Base-by-base conservation (phyloP, 35 echinoderm and acorn worm genomes). In the Lytechinus pictus region DNA sequence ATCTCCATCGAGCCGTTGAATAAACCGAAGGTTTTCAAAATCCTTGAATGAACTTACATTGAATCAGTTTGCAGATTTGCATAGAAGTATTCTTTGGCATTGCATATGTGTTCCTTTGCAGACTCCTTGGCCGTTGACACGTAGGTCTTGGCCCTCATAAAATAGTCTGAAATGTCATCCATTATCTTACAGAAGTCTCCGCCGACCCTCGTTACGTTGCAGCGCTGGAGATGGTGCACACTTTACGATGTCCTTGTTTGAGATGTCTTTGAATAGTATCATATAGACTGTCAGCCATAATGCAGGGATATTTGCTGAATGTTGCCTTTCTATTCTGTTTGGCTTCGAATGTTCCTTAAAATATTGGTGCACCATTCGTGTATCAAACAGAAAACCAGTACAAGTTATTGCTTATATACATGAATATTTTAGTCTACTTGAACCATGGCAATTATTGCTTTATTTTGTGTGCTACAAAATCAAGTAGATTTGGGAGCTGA, bases 11-110 rank as follows among this genome's bases (percentile, higher is more conserved):
- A 11, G 9, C 56, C 11, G 55, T 9, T 57, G 55, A 57, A 9
- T 57, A 57, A 57, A 57, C 11, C 8, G 16, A 71, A 6, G 61
- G 14, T 71, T 21, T 19, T 21, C 14, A 0, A 19, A 6, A 24
- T 24, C 16, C 19, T 7, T 19, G 21, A 79, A 8, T 16, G 19
- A 21, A 97, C 98, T 99, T 97, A 99, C 98, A 99, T 96, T 29
- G 97, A 97, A 94, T 99, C 98, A 71, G 98, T 99, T 95, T 99
- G 98, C 54, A 96, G 86, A 94, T 99, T 99, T 96, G 97, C 96
- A 96, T 99, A 99, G 97, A 99, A 99, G 88, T 99, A 99, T 92
- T 99, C 98, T 97, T 99, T 99, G 94, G 98, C 98, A 96, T 96
- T 99, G 96, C 97, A 97, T 96, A 99, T 97, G 51, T 97, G 96